Percentiles rank a stretch among this genome's conserved stretches.
Conservation (phyloP, 2,888 invertebrate species). For the Cryptus armator region DNA sequence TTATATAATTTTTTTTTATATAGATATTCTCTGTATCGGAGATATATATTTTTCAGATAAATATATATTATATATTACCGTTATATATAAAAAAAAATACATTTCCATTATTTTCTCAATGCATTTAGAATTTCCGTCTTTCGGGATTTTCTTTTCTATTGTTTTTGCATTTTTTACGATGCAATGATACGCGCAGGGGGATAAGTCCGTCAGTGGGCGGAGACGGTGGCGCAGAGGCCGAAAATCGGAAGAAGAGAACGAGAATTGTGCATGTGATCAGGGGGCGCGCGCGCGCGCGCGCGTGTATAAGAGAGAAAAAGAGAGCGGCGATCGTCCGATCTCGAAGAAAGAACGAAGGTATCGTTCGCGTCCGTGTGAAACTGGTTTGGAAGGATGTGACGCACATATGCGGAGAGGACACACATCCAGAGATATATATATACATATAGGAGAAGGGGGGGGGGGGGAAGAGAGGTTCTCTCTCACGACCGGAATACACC, state of each 20-base stretch:
- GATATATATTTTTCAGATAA: too few relatives aligned
- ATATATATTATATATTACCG: too few relatives aligned
- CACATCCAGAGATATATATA: conserved; percentile 47
- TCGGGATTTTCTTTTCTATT: not conserved
- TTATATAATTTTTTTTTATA: too few relatives aligned
- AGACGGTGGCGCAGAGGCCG: conserved; percentile 39
- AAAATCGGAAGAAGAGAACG: conserved; percentile 63
- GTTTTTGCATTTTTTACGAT: not conserved
- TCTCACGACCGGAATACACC: conserved; percentile 72
- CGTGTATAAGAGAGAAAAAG: conserved; percentile 13
- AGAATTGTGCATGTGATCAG: conserved; percentile 9
- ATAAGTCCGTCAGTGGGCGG: conserved; percentile 48
- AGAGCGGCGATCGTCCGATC: conserved; percentile 73
- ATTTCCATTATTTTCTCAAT: too few relatives aligned
- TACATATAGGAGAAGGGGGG: not conserved
- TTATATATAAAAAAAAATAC: too few relatives aligned
- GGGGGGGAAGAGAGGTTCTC: not conserved
- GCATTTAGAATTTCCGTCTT: too few relatives aligned
- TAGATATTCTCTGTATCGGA: too few relatives aligned
- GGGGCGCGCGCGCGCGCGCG: not conserved
- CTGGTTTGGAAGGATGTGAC: conserved; percentile 84
- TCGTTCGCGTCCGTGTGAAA: conserved; percentile 80
- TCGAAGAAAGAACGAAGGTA: conserved; percentile 77
- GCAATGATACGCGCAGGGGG: not conserved
- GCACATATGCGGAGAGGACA: conserved; percentile 71